Conservation (phyloP, 2,888 invertebrate species). For the Adelphocoris suturalis region DNA sequence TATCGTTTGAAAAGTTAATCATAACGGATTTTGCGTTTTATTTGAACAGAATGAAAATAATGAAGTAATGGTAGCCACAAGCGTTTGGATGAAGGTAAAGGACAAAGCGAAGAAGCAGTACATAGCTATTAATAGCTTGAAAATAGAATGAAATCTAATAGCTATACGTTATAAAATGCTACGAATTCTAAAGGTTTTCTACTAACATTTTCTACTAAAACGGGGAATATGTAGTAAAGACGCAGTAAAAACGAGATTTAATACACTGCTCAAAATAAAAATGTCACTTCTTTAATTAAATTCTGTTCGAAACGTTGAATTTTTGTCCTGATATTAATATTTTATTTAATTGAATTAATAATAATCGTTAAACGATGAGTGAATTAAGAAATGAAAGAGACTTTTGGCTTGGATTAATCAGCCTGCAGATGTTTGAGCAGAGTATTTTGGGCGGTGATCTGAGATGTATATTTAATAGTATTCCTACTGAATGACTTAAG, state of each 20-base stretch:
- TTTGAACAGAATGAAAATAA: too few species aligned
- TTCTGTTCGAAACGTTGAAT: neutral
- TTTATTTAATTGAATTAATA: too few species aligned
- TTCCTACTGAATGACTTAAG: too few species aligned
- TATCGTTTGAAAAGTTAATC: too few species aligned
- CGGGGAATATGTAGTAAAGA: neutral
- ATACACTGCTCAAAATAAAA: constrained; percentile 20
- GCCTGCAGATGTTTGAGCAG: neutral
- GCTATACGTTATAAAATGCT: neutral
- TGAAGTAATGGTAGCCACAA: neutral
- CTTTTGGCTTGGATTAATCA: too few species aligned
- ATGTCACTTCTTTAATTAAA: neutral
- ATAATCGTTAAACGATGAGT: too few species aligned
- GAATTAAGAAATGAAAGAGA: too few species aligned
- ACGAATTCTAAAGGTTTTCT: neutral
- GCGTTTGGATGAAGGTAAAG: neutral
- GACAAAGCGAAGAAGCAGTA: constrained; percentile 16
- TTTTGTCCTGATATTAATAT: too few species aligned
- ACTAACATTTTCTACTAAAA: neutral
- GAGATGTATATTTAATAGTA: too few species aligned
- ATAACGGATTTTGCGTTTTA: too few species aligned
- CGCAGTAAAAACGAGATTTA: neutral
- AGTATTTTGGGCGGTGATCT: constrained; percentile 52
- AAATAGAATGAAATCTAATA: neutral
- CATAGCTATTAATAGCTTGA: neutral